Evolutionary conservation across 2,888 invertebrate species (phyloP), one percentile per base, ranked within the genome.

Genomic region (Helobdella robusta): DNA sequence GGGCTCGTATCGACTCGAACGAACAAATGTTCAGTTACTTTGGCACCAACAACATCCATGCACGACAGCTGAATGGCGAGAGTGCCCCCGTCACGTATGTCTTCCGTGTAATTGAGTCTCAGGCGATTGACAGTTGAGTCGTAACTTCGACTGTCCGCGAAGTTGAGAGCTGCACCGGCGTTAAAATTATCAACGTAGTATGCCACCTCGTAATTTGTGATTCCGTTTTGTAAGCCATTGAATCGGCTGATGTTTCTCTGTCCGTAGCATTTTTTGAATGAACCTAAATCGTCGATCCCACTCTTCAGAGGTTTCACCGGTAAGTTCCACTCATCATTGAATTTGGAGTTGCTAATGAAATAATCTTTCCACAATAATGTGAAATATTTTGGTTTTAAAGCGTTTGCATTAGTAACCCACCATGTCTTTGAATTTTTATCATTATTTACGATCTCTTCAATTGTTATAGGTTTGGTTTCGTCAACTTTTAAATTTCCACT

Each of bases 161-260:
- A n/a, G n/a, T n/a, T n/a, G n/a, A n/a, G n/a, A n/a, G n/a, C n/a
- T n/a, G n/a, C n/a, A n/a, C n/a, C n/a, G n/a, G n/a, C n/a, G n/a
- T n/a, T n/a, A n/a, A n/a, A n/a, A n/a, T n/a, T n/a, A n/a, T 46
- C 62, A 30, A 62, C 30, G 50, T 32, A 32, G 30, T 44, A 62
- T 23, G 62, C 35, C 25, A 62, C n/a, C n/a, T 28, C 11, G 32
- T 48, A 62, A 6, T n/a, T 28, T n/a, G 28, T n/a, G n/a, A 62
- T 32, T n/a, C 62, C 62, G 2, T 44, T 28, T 36, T 35, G n/a
- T 20, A 62, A 23, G 11, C 48, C n/a, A 1, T 56, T 56, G 8
- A 30, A 15, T 2, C 25, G 32, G 8, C 50, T 50, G 18, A 62
- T 50, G 18, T 46, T 48, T 28, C 62, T 2, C 18, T 8, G 1